phyloP scores from a whole-genome alignment of 2,797 vertebrate species.

The Helarctos malayanus region DNA sequence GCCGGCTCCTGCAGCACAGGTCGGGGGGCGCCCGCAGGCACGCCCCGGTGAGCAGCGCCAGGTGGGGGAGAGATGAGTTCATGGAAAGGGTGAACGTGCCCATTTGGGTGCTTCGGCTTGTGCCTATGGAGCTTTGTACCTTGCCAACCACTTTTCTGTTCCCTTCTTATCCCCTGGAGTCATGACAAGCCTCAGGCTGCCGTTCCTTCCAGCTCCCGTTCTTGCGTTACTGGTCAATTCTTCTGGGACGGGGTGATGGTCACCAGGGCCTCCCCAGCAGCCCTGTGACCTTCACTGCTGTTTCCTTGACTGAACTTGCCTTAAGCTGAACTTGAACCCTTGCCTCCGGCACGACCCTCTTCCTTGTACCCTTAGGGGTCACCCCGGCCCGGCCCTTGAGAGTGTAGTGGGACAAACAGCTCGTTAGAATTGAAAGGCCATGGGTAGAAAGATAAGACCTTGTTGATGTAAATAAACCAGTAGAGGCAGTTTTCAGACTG shows the following conservation, averaged over 20 bases:
- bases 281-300: background rate
- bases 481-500: background rate
- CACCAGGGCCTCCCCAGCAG: background rate
- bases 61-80: background rate
- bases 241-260: background rate
- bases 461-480: background rate
- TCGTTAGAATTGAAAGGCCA: background rate
- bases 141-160: constrained; percentile 14
- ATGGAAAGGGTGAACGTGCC: background rate
- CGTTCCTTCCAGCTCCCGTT: background rate
- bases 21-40: background rate
- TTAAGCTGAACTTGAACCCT: background rate
- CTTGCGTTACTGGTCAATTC: background rate
- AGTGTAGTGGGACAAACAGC: background rate
- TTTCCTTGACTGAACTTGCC: background rate
- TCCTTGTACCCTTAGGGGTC: background rate
- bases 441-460: background rate
- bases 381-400: background rate
- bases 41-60: background rate
- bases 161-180: background rate
- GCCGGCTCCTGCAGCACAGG: background rate
- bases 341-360: background rate
- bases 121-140: background rate
- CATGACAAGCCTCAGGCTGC: background rate
- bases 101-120: background rate